Base-by-base conservation (phyloP, 2,797 vertebrate genomes). In the Diglossa cyanea region DNA sequence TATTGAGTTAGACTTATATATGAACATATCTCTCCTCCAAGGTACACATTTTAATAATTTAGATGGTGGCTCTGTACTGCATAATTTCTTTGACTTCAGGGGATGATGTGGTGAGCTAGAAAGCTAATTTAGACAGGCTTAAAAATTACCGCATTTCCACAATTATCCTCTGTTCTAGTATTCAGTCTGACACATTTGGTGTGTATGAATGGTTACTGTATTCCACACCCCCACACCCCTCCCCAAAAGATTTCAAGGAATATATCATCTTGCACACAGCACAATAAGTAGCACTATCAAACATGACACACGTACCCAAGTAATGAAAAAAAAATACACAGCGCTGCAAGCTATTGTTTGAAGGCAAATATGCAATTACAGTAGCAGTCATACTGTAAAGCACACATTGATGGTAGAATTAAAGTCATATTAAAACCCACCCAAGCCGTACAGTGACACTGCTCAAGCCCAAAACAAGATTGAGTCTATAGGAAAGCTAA, bases 21-120 rank as follows among this genome's bases (percentile, higher is more conserved):
- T 17, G 78, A 87, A 71, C n/a, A 11, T 37, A 18, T 42, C 78
- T 87, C 61, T 87, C 92, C 92, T 93, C 75, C n/a, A 75, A 96
- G 87, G 94, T 95, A 88, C 37, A 72, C 4, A 58, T 65, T 91
- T 96, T 86, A 96, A 94, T 94, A 93, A 95, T 93, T 92, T 78
- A 96, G 70, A 73, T 55, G 66, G 76, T 81, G 78, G 68, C 44
- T 90, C 92, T 75, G 47, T 68, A 88, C 61, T 68, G 86, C 65
- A 86, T 73, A 33, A 72, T 83, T 91, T 95, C 75, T 93, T 91
- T 88, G 66, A 94, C 94, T 96, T 91, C 72, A 75, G 70, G 33
- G 66, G 78, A 91, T 76, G 75, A 89, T 78, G 58, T 24, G 63
- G 72, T 35, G 9, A 44, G 55, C 21, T 89, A 83, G 65, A 92